phyloP scores from a whole-genome alignment of 2,797 vertebrate genomes.

The Schizothorax lantsangensis region DNA sequence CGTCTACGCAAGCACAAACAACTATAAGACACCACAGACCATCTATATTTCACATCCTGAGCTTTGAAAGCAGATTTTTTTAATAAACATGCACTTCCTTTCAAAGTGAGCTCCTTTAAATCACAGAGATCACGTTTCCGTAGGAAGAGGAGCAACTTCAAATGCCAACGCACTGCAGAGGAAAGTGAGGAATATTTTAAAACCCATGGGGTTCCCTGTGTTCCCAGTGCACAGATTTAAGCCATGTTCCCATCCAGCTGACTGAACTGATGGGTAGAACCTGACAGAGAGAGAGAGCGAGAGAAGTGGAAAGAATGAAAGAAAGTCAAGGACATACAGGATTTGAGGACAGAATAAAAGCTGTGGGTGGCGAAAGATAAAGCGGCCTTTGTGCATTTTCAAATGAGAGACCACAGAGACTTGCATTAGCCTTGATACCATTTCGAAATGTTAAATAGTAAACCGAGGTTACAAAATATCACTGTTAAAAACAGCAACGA shows the following conservation, averaged over 20 bases:
- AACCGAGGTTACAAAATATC: not conserved
- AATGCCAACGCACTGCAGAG: slow-evolving; percentile 17
- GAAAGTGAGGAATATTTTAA: slow-evolving; percentile 35
- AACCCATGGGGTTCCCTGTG: slow-evolving; percentile 45
- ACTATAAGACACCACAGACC: slow-evolving; percentile 28
- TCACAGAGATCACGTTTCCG: slow-evolving; percentile 33
- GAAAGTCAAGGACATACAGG: slow-evolving; percentile 27
- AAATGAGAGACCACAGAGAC: slow-evolving; percentile 26
- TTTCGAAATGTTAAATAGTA: slow-evolving; percentile 14
- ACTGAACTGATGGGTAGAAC: slow-evolving; percentile 53
- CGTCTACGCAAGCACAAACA: slow-evolving; percentile 25
- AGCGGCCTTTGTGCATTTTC: slow-evolving; percentile 40
- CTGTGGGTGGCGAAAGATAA: slow-evolving; percentile 23
- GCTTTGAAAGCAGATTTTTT: slow-evolving; percentile 51
- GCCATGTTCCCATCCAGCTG: slow-evolving; percentile 49
- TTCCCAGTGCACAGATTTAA: slow-evolving; percentile 29
- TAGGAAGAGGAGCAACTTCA: slow-evolving; percentile 43
- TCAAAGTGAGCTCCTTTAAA: slow-evolving; percentile 40
- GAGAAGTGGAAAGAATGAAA: not conserved
- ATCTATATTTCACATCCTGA: slow-evolving; percentile 59
- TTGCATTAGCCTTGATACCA: not conserved
- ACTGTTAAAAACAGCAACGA: not conserved
- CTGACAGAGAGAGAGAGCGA: slow-evolving; percentile 36
- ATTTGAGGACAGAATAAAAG: slow-evolving; percentile 31
- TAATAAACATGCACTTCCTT: slow-evolving; percentile 42